Conservation (phyloP, 2,888 invertebrate species). For the Amiota communis region DNA sequence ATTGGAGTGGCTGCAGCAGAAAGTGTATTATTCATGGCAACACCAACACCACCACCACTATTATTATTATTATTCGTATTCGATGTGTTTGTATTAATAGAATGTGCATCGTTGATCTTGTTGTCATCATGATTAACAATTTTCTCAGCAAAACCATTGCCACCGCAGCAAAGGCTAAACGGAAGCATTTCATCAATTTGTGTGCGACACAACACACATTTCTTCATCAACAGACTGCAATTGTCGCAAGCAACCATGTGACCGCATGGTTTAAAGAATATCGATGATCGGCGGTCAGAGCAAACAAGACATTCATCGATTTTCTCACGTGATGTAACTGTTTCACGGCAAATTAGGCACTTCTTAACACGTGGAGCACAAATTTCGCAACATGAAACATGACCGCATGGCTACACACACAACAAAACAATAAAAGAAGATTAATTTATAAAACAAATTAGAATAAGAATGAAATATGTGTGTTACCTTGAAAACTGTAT, state of each 20-base stretch:
- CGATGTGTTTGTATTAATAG: conserved; percentile 62
- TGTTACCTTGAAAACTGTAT: conserved; percentile 82
- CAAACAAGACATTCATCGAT: conserved; percentile 98
- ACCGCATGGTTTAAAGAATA: conserved; percentile 94
- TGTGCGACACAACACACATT: conserved; percentile 95
- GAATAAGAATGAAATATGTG: neutral
- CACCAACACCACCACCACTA: no score
- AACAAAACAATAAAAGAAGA: neutral
- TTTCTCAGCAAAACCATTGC: conserved; percentile 70
- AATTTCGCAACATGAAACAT: conserved; percentile 92
- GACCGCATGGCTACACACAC: conserved; percentile 83
- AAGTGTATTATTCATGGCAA: conserved; percentile 72
- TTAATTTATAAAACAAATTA: neutral
- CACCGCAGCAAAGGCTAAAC: conserved; percentile 77
- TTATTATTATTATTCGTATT: conserved; percentile 55
- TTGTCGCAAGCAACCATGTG: conserved; percentile 85
- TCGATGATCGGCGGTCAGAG: conserved; percentile 92
- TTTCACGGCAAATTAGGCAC: conserved; percentile 92
- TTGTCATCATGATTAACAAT: conserved; percentile 58
- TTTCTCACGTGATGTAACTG: conserved; percentile 85
- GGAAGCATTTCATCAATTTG: conserved; percentile 83
- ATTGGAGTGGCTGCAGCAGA: conserved; percentile 58
- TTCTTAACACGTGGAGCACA: conserved; percentile 94
- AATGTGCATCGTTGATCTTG: conserved; percentile 56
- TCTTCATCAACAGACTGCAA: conserved; percentile 96